These are phyloP conservation scores for Drosophila auraria DNA, from an alignment of 1,140 invertebrate species.

Conservation along the genomic window DNA sequence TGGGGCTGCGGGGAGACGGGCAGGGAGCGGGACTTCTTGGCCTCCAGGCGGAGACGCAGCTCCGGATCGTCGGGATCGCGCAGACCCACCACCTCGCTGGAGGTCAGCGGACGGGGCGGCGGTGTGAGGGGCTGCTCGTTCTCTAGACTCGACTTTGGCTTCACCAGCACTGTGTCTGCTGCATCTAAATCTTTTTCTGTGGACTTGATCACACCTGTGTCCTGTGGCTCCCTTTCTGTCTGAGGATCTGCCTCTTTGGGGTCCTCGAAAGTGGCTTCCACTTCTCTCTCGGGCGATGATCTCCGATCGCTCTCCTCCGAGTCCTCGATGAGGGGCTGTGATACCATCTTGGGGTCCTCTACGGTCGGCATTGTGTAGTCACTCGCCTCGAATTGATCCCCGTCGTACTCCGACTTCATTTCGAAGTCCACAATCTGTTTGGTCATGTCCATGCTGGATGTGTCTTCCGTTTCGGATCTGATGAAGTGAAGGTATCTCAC, in stretches of 20 bases:
- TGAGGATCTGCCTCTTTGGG: not conserved
- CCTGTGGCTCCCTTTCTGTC: not conserved
- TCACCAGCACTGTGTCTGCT: slow-evolving; percentile 11
- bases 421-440: slow-evolving; percentile 80
- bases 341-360: slow-evolving; percentile 47
- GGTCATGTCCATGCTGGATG: slow-evolving; percentile 77
- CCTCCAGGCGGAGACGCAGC: slow-evolving; percentile 59
- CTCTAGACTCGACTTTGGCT: slow-evolving; percentile 27
- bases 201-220: slow-evolving; percentile 6
- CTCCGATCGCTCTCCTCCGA: slow-evolving; percentile 7
- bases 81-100: slow-evolving; percentile 76
- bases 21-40: slow-evolving; percentile 75
- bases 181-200: slow-evolving; percentile 14
- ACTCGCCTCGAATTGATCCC: slow-evolving; percentile 55
- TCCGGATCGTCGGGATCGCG: slow-evolving; percentile 66
- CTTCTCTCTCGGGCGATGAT: slow-evolving; percentile 9
- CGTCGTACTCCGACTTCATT: slow-evolving; percentile 60
- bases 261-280: slow-evolving; percentile 17
- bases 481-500: slow-evolving; percentile 11
- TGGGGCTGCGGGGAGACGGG: slow-evolving; percentile 78
- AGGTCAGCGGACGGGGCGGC: slow-evolving; percentile 76
- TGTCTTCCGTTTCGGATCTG: slow-evolving; percentile 16
- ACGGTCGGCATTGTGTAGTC: slow-evolving; percentile 57
- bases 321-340: not conserved
- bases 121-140: slow-evolving; percentile 64